Base-by-base conservation (phyloP, 64 coral and sea anemone genomes). In the Montipora efflorescens region DNA sequence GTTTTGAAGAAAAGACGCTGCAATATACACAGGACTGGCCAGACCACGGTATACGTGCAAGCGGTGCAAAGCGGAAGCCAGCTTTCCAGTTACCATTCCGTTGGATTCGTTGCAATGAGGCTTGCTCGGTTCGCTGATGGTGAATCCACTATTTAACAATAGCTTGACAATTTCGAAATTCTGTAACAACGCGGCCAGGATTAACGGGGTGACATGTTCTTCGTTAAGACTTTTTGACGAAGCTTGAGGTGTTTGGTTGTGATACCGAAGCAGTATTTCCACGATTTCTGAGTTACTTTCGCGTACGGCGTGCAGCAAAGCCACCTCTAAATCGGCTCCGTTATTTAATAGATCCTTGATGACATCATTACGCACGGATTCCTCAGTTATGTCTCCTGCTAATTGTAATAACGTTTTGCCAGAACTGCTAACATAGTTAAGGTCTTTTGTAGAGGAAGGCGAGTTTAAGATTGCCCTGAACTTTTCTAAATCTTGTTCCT, bases 101-200 rank as follows among this genome's bases (percentile, higher is more conserved):
- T 49, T 47, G 16, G 82, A 50, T 3, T 0, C 14, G 18, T 16
- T 6, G 44, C 45, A 18, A 14, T 50, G 47, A 67, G 18, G 3
- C 22, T n/a, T 49, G 1, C 45, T 69, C 0, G 66, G 5, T 12
- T 72, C 66, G 19, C 16, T 20, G 45, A 86, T 86, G 82, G 82
- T 71, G 8, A 86, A 71, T 49, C 82, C 82, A 14, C 20, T 45
- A 1, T 86, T 47, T 19, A 86, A 16, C 45, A 86, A 8, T 0
- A 86, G 64, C 14, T 86, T 86, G 44, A 86, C 66, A 9, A 86
- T 49, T 23, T 86, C 62, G 47, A 71, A 86, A 86, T 86, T 72
- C 66, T 70, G 15, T 36, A 86, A 50, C 67, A 46, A 72, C 5
- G 82, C 82, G 8, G 82, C 82, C 3, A 86, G 82, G 46, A 86